Evolutionary conservation across 2,888 invertebrate species (phyloP), one percentile per base, ranked within the genome.

Genomic region (Dynastes grantii): DNA sequence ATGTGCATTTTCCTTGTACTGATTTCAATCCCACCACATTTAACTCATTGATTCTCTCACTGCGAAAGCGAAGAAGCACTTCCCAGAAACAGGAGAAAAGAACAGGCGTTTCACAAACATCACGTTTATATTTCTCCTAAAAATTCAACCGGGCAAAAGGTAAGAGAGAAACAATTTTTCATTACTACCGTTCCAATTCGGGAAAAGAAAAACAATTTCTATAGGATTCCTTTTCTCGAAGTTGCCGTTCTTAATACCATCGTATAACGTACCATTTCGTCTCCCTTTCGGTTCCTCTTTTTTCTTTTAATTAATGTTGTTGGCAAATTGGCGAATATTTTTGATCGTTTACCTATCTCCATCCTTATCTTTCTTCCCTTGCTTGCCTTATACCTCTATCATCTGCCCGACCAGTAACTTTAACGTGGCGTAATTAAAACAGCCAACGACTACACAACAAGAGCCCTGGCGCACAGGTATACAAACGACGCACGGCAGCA

Each of bases 401-500:
- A 37, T 37, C 32, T 37, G 32, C 32, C 32, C 32, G 32, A 37
- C 32, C 32, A 37, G 32, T 37, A 37, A 37, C 32, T 37, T 22
- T 58, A 58, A 71, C 32, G 32, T 37, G 32, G 6, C 58, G 73
- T 58, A 73, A 73, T 73, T 73, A 73, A 73, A 73, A 73, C 73
- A 11, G 45, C 8, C 58, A 40, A 37, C 53, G 55, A 53, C n/a
- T 13, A 55, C 29, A 71, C n/a, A 67, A 67, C 45, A 67, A 67
- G n/a, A 67, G 22, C 9, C 2, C 22, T 9, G 11, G 5, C 8
- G 11, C n/a, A 27, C 68, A 63, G 63, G 63, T 63, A 63, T 68
- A 82, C 79, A 32, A 77, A 75, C 80, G 65, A 71, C 76, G 77
- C 80, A 76, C 80, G 76, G 81, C 79, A 65, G 68, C 77, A 82